phyloP scores from a whole-genome alignment of 2,113 vertebrate genomes.

The Microcebus griseorufus region DNA sequence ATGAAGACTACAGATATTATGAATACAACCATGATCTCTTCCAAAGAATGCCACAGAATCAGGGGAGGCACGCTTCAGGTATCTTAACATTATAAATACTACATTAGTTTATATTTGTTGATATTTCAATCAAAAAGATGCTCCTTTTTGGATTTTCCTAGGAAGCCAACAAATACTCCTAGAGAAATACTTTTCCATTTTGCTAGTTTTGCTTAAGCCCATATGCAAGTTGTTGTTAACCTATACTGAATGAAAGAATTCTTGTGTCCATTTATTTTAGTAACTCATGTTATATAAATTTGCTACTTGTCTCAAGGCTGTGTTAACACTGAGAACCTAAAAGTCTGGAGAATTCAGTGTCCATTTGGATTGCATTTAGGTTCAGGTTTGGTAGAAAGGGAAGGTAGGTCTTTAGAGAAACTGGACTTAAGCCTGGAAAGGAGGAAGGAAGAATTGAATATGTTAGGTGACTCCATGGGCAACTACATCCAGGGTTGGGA shows the following conservation, averaged over 20 bases:
- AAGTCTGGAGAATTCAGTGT: conserved; percentile 32
- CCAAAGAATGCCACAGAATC: conserved; percentile 92
- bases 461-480: neutral
- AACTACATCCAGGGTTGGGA: neutral
- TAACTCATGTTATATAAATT: neutral
- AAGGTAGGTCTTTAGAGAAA: neutral
- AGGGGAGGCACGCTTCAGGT: conserved; percentile 92
- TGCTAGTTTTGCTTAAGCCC: conserved; percentile 17
- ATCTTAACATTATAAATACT: conserved; percentile 59
- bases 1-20: conserved; percentile 95
- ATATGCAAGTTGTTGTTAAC: neutral
- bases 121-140: neutral
- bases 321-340: neutral
- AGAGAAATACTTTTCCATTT: neutral
- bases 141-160: conserved; percentile 39
- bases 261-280: conserved; percentile 26
- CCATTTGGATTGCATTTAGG: neutral
- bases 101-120: conserved; percentile 36
- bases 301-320: neutral
- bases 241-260: neutral
- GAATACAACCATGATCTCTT: conserved; percentile 92
- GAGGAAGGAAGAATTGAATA: neutral
- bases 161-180: neutral
- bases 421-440: neutral
- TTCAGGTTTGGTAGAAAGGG: conserved; percentile 36